Evolutionary conservation across 2,888 invertebrate species (phyloP).

Genomic region (Latrodectus elegans): DNA sequence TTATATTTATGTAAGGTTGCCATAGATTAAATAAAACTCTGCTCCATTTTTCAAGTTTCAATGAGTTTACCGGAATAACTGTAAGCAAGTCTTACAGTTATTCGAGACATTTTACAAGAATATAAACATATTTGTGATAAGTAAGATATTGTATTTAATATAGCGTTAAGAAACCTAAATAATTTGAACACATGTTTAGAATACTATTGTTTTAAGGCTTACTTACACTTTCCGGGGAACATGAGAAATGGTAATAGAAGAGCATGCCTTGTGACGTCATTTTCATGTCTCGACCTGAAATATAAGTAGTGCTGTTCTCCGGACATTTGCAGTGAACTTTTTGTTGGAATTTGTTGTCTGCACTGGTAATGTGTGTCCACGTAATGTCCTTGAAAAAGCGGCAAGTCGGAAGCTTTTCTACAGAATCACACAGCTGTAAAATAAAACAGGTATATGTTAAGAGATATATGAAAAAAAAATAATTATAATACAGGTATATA

Average conservation of each 20-base stretch:
- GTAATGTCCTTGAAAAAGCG: slow-evolving; percentile 86
- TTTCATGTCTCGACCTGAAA: slow-evolving; percentile 85
- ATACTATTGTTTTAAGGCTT: neutral
- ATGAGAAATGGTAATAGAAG: slow-evolving; percentile 91
- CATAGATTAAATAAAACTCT: too few species aligned
- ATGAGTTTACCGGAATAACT: too few species aligned
- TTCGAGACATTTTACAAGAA: too few species aligned
- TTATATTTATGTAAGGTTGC: too few species aligned
- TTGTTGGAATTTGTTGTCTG: slow-evolving; percentile 84
- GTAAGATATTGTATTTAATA: too few species aligned
- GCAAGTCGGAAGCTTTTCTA: slow-evolving; percentile 87
- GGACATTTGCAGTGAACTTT: slow-evolving; percentile 88
- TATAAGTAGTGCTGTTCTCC: slow-evolving; percentile 87
- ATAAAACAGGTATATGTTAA: neutral
- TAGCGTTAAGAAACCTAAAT: neutral
- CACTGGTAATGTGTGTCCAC: slow-evolving; percentile 86
- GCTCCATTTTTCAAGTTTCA: too few species aligned
- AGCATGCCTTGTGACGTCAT: slow-evolving; percentile 81
- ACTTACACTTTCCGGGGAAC: slow-evolving; percentile 91
- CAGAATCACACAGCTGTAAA: slow-evolving; percentile 84
- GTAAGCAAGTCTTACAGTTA: too few species aligned
- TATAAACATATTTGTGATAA: too few species aligned
- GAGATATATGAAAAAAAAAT: neutral
- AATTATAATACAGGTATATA: too few species aligned
- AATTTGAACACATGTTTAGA: neutral